Evolutionary conservation across 1,140 invertebrate genomes (phyloP).

Genomic region (Drosophila funebris): DNA sequence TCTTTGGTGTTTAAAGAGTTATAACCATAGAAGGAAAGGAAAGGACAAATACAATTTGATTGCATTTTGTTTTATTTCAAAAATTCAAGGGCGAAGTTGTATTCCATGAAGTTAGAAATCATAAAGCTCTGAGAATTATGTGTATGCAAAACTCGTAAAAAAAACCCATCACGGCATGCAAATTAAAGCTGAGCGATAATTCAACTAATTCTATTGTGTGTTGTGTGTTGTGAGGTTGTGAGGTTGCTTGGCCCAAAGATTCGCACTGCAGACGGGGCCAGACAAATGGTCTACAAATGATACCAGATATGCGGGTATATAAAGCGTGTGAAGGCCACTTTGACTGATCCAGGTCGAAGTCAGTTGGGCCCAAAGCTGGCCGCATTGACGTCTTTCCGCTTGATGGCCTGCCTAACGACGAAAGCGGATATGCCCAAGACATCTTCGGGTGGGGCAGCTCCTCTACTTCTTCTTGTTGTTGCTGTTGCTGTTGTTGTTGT

Average conservation of each 20-base stretch:
- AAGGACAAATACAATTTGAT: background rate
- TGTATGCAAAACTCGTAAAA: background rate
- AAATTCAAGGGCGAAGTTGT: background rate
- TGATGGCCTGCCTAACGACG: conserved; percentile 40
- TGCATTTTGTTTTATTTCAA: background rate
- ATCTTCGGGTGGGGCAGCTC: background rate
- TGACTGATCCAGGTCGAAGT: conserved; percentile 11
- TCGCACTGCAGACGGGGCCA: background rate
- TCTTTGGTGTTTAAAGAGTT: background rate
- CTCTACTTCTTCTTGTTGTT: conserved; percentile 5
- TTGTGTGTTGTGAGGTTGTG: no score
- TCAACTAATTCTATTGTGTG: conserved; percentile 39
- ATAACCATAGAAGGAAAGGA: background rate
- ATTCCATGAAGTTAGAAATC: background rate
- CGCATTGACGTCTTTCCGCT: conserved; percentile 50
- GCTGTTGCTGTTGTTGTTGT: background rate
- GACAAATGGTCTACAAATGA: conserved; percentile 32
- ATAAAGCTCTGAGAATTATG: background rate
- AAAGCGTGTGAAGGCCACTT: conserved; percentile 35
- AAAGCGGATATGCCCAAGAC: conserved; percentile 63
- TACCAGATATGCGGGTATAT: conserved; percentile 1
- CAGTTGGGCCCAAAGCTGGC: conserved; percentile 1
- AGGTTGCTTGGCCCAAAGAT: background rate
- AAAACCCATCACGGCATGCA: conserved; percentile 20
- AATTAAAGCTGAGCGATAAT: conserved; percentile 26